Base-by-base conservation (phyloP, 1,140 invertebrate species). In the Drosophila cardini region DNA sequence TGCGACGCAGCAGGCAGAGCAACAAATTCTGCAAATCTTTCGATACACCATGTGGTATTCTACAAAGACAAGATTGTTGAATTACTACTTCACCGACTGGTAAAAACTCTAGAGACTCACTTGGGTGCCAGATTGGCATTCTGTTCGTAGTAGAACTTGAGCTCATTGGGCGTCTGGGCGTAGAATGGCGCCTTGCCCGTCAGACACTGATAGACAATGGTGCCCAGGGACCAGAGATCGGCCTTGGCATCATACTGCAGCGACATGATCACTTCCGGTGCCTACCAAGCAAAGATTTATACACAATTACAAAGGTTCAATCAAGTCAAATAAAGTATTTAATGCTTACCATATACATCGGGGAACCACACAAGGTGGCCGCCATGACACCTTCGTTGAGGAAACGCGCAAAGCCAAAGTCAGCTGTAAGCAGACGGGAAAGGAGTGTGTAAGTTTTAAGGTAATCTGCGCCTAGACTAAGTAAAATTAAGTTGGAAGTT, bases 191-290 rank as follows among this genome's bases (percentile, higher is more conserved):
- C 98, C 93, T 98, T 99, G 45, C 99, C 98, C 52, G 98, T 99
- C 67, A 99, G 94, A 94, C 98, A 99, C 92, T 99, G 99, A 93
- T 98, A 99, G 42, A 99, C 97, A 78, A 99, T 99, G 6, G 99
- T 99, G 52, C 99, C 99, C 72, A 99, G 94, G 72, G 98, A 99
- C 99, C 99, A 99, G 62, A 99, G 93, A 93, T 99, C 99, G 43
- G 99, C 99, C 93, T 99, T 99, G 11, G 98, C 98, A 93, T 99
- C 98, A 92, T 99, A 99, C 91, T 99, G 97, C 52, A 98, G 93
- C 2, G 98, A 99, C 98, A 99, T 99, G 78, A 99, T 99, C 36
- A 99, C 99, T 95, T 99, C 98, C 1, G 98, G 98, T 32, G 98
- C 98, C 96, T 97, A 92, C 3, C 4, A 92, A 73, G 62, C 60